phyloP scores from a whole-genome alignment of 1,140 invertebrate genomes.

The Drosophila athabasca region DNA sequence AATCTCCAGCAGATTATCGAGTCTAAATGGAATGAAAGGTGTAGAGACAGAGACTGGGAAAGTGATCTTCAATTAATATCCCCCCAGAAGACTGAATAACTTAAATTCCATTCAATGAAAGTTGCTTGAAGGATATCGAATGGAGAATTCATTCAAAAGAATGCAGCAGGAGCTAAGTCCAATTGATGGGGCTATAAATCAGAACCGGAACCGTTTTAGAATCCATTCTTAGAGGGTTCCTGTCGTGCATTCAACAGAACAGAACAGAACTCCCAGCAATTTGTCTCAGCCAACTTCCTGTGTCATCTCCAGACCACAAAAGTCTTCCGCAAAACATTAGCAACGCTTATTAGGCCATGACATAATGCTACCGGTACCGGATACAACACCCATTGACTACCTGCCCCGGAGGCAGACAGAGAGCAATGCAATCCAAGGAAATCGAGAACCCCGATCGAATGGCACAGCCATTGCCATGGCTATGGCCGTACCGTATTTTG shows the following conservation, averaged over 20 bases:
- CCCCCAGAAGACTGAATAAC: too few species aligned
- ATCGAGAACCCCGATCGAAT: constrained; percentile 27
- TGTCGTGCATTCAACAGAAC: constrained; percentile 11
- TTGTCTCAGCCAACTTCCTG: constrained; percentile 60
- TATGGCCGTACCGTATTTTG: constrained; percentile 30
- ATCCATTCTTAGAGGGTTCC: constrained; percentile 1
- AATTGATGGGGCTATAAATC: constrained; percentile 20
- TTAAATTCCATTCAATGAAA: too few species aligned
- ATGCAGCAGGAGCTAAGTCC: too few species aligned
- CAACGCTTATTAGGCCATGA: constrained; percentile 58
- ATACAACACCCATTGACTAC: constrained; percentile 30
- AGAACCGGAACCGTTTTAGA: constrained; percentile 4
- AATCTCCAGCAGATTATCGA: constrained; percentile 13
- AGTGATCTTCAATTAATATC: background rate
- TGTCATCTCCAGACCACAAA: constrained; percentile 47
- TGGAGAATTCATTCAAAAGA: too few species aligned
- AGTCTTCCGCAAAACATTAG: constrained; percentile 73
- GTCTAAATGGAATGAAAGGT: background rate
- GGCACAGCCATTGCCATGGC: constrained; percentile 22
- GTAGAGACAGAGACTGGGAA: background rate
- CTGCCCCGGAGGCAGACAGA: constrained; percentile 7
- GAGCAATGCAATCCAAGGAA: constrained; percentile 19
- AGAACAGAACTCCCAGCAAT: too few species aligned
- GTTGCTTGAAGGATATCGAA: too few species aligned
- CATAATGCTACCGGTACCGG: constrained; percentile 53